phyloP scores from a whole-genome alignment of 2,888 invertebrate species.

The Lamproptera curius region DNA sequence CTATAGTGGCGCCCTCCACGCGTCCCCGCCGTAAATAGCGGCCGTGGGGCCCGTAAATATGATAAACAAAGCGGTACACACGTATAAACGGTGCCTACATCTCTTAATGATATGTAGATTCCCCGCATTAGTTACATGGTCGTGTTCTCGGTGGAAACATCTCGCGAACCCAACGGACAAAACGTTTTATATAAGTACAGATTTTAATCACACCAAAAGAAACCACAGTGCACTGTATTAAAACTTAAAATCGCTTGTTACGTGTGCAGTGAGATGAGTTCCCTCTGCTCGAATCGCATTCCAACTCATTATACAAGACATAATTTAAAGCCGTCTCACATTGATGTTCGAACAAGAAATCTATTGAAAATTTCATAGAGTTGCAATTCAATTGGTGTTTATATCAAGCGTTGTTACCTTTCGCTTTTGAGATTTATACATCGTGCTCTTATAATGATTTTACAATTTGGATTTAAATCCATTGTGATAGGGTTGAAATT shows the following conservation, averaged over 20 bases:
- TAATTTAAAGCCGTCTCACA: constrained; percentile 61
- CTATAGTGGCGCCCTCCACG: constrained; percentile 44
- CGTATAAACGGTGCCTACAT: constrained; percentile 72
- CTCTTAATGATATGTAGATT: constrained; percentile 79
- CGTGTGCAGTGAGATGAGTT: constrained; percentile 26
- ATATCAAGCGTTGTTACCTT: constrained; percentile 40
- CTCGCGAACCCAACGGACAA: constrained; percentile 49
- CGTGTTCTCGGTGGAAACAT: constrained; percentile 75
- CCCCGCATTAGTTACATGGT: constrained; percentile 76
- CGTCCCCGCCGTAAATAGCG: constrained; percentile 69
- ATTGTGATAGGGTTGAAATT: constrained; percentile 37
- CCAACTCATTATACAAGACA: constrained; percentile 76
- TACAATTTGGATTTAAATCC: constrained; percentile 33
- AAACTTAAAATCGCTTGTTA: constrained; percentile 24
- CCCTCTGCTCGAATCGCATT: constrained; percentile 35
- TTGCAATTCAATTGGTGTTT: constrained; percentile 20
- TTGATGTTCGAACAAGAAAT: constrained; percentile 39
- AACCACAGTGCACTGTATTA: background rate
- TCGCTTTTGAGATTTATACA: constrained; percentile 30
- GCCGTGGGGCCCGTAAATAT: constrained; percentile 66
- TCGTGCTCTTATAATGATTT: constrained; percentile 47
- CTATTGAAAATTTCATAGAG: background rate
- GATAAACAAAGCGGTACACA: constrained; percentile 74
- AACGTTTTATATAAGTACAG: constrained; percentile 26
- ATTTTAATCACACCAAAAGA: constrained; percentile 32